Percentiles rank a stretch among this genome's conserved stretches.
Evolutionary conservation across 2,888 invertebrate genomes (phyloP).

Genomic region (Leucophenga maculata): DNA sequence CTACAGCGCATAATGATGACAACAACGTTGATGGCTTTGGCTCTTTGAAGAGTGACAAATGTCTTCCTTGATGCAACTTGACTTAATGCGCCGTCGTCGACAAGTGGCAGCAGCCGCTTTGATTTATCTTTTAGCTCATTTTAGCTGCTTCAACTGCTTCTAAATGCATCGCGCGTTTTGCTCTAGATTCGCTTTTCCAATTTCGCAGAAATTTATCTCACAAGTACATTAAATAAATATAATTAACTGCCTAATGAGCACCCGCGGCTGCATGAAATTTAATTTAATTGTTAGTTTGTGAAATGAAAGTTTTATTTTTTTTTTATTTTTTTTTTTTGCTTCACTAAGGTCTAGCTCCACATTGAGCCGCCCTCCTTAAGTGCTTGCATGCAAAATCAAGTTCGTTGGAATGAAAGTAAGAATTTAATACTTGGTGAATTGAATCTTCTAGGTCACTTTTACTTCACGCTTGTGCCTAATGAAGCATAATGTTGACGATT

Average conservation of each 20-base stretch:
- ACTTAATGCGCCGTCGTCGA: constrained; percentile 43
- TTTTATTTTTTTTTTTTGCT: constrained; percentile 6
- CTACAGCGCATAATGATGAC: no score
- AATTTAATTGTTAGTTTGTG: constrained; percentile 47
- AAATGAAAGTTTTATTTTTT: constrained; percentile 41
- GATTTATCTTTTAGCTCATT: constrained; percentile 28
- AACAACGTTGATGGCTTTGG: no score
- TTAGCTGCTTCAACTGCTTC: background rate
- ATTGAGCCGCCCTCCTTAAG: background rate
- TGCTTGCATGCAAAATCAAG: no score
- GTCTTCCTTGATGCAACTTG: constrained; percentile 60
- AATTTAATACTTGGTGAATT: background rate
- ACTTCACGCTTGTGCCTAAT: constrained; percentile 23
- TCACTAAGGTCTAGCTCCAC: background rate
- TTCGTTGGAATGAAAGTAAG: background rate
- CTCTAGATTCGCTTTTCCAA: constrained; percentile 23
- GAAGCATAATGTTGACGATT: constrained; percentile 19
- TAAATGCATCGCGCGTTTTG: constrained; percentile 17
- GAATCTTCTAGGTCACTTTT: constrained; percentile 27
- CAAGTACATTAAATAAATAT: constrained; percentile 25
- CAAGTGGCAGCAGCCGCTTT: constrained; percentile 36
- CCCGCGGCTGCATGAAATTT: constrained; percentile 36
- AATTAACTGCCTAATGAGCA: constrained; percentile 36
- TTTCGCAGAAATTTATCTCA: constrained; percentile 14
- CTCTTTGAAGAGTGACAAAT: constrained; percentile 54